Evolutionary conservation across 2,888 invertebrate genomes (phyloP), one percentile per base, ranked within the genome.

Genomic region (Agrochola circellaris): DNA sequence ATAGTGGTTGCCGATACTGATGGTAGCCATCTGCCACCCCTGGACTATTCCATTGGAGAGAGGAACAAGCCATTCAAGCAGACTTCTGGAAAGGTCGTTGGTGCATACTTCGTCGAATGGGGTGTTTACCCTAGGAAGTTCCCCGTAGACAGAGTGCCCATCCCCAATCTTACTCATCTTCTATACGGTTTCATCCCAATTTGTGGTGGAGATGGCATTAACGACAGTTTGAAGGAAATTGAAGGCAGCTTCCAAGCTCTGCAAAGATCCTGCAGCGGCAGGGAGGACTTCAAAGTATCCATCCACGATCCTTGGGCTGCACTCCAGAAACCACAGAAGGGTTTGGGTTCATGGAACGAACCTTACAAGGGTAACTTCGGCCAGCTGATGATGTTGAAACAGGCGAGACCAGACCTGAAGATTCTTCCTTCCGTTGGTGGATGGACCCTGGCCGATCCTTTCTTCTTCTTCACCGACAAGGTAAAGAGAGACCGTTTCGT

Each of bases 291-390:
- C 89, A 96, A 96, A 89, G 96, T 96, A 0, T 93, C 96, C 26
- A 96, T 96, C 61, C 96, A 96, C 64, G 96, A 96, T 81, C 96
- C 96, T 2, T 96, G 96, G 96, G 96, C 96, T 11, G 96, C 96
- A 72, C 89, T 96, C 2, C 96, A 96, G 83, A 96, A 96, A 84
- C 96, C 96, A 20, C 96, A 96, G 83, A 96, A 95, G 81, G 96
- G 96, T 15, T 80, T 96, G 65, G 92, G 93, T 8, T 96, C 96
- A 0, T 96, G 96, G 96, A 96, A 96, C 79, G 96, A 96, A 81
- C 96, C 96, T 56, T 96, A 96, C 91, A 96, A 96, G 86, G 96
- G 96, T 71, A 96, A 96, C 87, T 96, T 96, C 67, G 96, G 96
- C 4, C 96, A 96, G 78, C 87, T 96, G 79, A 96, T 96, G 96